phyloP scores from a whole-genome alignment of 1,140 invertebrate genomes.

The Zophobas morio region DNA sequence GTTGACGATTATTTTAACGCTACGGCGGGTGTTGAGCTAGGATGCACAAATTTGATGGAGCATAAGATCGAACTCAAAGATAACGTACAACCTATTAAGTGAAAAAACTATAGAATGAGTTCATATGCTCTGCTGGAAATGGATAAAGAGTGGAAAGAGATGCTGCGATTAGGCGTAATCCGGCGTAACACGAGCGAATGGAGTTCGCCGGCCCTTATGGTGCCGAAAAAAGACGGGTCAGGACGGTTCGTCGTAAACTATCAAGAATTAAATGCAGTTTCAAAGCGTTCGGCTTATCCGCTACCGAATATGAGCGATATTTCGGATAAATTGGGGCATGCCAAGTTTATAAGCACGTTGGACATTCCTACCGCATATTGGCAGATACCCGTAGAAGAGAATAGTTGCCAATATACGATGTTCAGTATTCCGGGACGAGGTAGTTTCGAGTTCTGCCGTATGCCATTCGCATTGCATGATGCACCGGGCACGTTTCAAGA shows the following conservation, averaged over 20 bases:
- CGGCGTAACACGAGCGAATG: not conserved
- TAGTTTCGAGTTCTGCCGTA: slow-evolving; percentile 59
- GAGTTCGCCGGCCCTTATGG: slow-evolving; percentile 52
- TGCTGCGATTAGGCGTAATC: slow-evolving; percentile 11
- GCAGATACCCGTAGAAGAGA: slow-evolving; percentile 59
- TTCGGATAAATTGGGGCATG: slow-evolving; percentile 57
- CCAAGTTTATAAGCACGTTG: slow-evolving; percentile 55
- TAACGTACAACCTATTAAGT: slow-evolving; percentile 50
- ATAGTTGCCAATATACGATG: slow-evolving; percentile 58
- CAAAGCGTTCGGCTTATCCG: slow-evolving; percentile 58
- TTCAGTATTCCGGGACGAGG: slow-evolving; percentile 61
- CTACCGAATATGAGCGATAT: slow-evolving; percentile 50
- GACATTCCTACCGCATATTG: slow-evolving; percentile 61
- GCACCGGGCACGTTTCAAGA: slow-evolving; percentile 33
- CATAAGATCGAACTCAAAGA: not conserved
- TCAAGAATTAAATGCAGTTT: slow-evolving; percentile 17
- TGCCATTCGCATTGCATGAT: slow-evolving; percentile 24
- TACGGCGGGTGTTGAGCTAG: not conserved
- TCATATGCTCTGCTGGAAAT: slow-evolving; percentile 50
- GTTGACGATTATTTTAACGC: slow-evolving; percentile 3
- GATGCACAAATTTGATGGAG: slow-evolving; percentile 10
- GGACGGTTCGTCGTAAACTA: slow-evolving; percentile 37
- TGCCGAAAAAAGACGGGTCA: slow-evolving; percentile 49
- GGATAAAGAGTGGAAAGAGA: slow-evolving; percentile 6
- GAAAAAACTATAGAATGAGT: slow-evolving; percentile 52